phyloP scores from a whole-genome alignment of 2,113 vertebrate genomes.

The Cricetomys ansorgei region DNA sequence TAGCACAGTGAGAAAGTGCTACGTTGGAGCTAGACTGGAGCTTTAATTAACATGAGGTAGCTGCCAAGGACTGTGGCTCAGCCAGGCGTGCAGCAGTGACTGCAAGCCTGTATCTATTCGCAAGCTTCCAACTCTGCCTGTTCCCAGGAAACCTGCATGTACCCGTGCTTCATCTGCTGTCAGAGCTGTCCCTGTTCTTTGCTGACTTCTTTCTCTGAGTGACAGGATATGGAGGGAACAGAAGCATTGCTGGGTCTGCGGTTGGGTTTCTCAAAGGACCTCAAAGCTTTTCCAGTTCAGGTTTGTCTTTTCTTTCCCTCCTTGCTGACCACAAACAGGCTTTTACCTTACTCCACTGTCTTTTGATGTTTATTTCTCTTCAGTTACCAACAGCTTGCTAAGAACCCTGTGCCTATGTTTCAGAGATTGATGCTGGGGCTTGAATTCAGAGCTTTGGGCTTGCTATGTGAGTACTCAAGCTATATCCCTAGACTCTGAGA shows the following conservation, averaged over 20 bases:
- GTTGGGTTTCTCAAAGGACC: neutral
- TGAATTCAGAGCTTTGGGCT: neutral
- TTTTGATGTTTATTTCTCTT: neutral
- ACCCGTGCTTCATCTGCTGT: neutral
- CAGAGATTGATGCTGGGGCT: neutral
- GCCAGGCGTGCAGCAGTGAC: neutral
- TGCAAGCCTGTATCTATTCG: neutral
- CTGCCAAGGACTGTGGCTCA: neutral
- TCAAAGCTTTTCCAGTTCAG: neutral
- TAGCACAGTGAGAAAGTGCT: neutral
- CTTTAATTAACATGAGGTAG: conserved; percentile 38
- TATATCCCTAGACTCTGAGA: neutral
- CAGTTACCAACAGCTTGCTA: neutral
- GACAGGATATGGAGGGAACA: neutral
- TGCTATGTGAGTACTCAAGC: neutral
- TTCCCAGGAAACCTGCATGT: neutral
- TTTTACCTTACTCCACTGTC: too few species aligned
- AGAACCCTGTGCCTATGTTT: fast-evolving
- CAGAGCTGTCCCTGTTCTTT: neutral
- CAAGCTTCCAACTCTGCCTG: fast-evolving
- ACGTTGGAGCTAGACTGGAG: neutral
- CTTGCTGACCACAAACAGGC: neutral
- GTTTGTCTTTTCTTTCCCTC: neutral
- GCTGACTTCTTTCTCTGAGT: neutral
- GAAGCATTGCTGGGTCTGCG: neutral